These are phyloP conservation scores for Aplodontia rufa DNA, from an alignment of 2,113 vertebrate genomes.

Conservation along the genomic window DNA sequence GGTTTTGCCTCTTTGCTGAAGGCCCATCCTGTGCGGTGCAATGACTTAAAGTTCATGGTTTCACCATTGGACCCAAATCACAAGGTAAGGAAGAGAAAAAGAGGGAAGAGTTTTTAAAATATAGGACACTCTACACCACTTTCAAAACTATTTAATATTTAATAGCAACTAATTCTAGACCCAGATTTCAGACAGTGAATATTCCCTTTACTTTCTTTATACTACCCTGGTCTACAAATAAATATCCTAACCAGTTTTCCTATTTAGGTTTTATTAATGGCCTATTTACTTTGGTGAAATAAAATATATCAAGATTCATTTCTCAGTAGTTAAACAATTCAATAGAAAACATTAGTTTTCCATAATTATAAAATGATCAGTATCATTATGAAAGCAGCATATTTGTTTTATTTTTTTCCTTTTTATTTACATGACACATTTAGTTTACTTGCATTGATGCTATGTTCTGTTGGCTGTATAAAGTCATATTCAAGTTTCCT, in stretches of 20 bases:
- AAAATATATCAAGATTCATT: background rate
- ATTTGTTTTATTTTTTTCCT: background rate
- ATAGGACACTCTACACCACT: background rate
- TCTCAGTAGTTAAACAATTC: background rate
- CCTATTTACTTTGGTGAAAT: background rate
- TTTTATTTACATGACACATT: background rate
- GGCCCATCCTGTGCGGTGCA: fast-evolving
- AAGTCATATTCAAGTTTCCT: background rate
- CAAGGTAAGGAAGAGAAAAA: background rate
- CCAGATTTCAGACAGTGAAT: background rate
- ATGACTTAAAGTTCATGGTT: background rate
- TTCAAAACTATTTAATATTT: background rate
- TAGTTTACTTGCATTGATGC: background rate
- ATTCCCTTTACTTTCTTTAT: background rate
- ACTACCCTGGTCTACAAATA: background rate
- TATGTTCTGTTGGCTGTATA: background rate
- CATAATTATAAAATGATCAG: background rate
- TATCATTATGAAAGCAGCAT: background rate
- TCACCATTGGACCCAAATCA: background rate
- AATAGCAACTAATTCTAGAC: background rate
- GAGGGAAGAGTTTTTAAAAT: background rate
- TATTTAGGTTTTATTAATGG: background rate
- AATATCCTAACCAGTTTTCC: background rate
- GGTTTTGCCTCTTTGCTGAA: background rate
- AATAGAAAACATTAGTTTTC: background rate